A percentile compares a stretch with the other conserved stretches of the same genome.
Conservation (phyloP, 92 coral and sea anemone genomes). For the Actinostola sp. region DNA sequence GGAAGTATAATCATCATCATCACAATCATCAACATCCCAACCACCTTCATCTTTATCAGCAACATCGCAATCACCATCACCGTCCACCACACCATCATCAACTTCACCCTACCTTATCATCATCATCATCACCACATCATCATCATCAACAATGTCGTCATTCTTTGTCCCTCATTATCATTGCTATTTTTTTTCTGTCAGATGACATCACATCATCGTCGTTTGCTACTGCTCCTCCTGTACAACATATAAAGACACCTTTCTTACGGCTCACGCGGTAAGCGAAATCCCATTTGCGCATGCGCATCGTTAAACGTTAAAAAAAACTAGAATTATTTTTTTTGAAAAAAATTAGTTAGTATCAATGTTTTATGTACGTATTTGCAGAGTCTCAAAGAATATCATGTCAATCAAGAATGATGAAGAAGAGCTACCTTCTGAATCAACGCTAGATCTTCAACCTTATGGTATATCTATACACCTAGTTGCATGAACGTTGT, state of each 20-base stretch:
- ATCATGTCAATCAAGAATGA: background rate
- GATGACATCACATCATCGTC: constrained; percentile 86
- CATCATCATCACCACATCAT: background rate
- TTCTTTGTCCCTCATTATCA: no score
- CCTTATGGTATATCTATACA: constrained; percentile 30
- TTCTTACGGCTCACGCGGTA: constrained; percentile 89
- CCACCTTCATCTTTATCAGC: background rate
- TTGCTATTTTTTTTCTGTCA: constrained; percentile 3
- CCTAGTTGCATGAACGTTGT: background rate
- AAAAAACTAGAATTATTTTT: no score
- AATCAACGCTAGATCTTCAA: constrained; percentile 33
- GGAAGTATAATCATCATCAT: no score
- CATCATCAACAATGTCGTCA: background rate
- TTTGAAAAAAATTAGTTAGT: no score
- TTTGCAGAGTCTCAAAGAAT: constrained; percentile 10
- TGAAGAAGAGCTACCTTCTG: constrained; percentile 1
- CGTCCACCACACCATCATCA: background rate
- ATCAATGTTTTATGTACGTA: background rate
- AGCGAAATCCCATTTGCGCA: no score
- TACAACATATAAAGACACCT: constrained; percentile 69
- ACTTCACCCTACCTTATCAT: background rate
- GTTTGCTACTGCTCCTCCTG: constrained; percentile 89
- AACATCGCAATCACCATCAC: background rate
- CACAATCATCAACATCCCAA: background rate
- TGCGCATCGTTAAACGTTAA: no score